A percentile compares a stretch with the other conserved stretches of the same genome.
phyloP scores from a whole-genome alignment of 2,888 invertebrate species.

The Metellina segmentata region DNA sequence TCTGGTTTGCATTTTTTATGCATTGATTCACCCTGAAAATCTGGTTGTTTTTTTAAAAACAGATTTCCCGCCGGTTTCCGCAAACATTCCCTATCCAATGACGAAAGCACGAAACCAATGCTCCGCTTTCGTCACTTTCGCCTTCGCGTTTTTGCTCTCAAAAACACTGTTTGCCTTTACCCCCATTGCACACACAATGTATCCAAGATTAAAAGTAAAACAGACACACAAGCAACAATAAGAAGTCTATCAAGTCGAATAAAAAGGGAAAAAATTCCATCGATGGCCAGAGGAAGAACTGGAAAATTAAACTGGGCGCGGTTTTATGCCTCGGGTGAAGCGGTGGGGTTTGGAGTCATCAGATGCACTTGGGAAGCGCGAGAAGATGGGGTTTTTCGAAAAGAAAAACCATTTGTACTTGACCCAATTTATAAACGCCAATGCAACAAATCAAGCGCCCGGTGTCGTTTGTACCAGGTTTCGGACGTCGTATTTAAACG shows the following conservation, averaged over 20 bases:
- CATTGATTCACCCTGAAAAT: not conserved
- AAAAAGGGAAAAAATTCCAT: slow-evolving; percentile 1
- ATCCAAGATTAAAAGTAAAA: not conserved
- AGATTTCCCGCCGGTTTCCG: not conserved
- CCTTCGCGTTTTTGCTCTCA: not conserved
- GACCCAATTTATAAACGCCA: slow-evolving; percentile 72
- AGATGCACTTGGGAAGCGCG: slow-evolving; percentile 58
- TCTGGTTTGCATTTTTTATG: not conserved
- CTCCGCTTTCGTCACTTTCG: not conserved
- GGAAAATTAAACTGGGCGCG: slow-evolving; percentile 61
- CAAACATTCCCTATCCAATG: not conserved
- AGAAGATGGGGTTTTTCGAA: slow-evolving; percentile 42
- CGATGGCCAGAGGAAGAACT: slow-evolving; percentile 46
- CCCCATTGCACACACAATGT: not conserved
- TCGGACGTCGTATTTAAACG: slow-evolving; percentile 67
- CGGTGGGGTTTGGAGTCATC: not conserved
- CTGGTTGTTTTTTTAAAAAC: not conserved
- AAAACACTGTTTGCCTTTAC: not conserved
- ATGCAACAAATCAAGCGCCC: slow-evolving; percentile 59
- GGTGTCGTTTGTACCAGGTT: slow-evolving; percentile 70
- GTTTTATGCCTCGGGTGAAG: slow-evolving; percentile 26
- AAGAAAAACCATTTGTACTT: slow-evolving; percentile 64
- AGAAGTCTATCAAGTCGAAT: not conserved
- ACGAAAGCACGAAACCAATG: not conserved
- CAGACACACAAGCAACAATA: not conserved